These are phyloP conservation scores for Anthonomus grandis DNA, from an alignment of 1,140 invertebrate genomes.

Conservation along the genomic window DNA sequence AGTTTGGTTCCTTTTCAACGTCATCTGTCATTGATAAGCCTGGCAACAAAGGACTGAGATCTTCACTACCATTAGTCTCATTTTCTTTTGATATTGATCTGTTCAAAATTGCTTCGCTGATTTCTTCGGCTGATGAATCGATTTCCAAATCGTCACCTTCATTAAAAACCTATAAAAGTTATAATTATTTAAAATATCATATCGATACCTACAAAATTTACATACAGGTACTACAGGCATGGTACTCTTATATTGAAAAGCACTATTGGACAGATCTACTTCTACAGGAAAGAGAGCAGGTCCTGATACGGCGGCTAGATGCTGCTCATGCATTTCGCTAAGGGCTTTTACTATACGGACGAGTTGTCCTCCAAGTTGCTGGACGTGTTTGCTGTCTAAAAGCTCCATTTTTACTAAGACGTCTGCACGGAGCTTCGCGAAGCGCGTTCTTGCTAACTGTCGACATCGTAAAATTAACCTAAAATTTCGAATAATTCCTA, in stretches of 20 bases:
- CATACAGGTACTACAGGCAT: constrained; percentile 46
- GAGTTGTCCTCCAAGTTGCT: constrained; percentile 84
- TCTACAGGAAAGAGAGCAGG: constrained; percentile 91
- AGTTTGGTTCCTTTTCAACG: constrained; percentile 40
- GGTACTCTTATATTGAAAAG: constrained; percentile 83
- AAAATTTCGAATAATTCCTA: constrained; percentile 24
- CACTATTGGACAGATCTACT: constrained; percentile 87
- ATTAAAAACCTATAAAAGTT: background rate
- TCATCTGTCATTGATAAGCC: constrained; percentile 20
- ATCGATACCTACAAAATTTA: too few species aligned
- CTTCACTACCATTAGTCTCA: constrained; percentile 18
- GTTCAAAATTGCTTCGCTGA: constrained; percentile 1
- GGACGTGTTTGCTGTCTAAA: constrained; percentile 96
- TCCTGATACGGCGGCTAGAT: constrained; percentile 66
- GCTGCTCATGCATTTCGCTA: constrained; percentile 68
- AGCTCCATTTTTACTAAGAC: constrained; percentile 96
- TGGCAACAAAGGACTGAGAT: constrained; percentile 28
- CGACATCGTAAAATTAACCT: constrained; percentile 89
- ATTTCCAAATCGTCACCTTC: constrained; percentile 10
- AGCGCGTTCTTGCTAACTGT: constrained; percentile 86
- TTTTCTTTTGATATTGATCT: background rate
- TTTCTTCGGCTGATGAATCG: constrained; percentile 28
- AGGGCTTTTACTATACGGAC: constrained; percentile 76
- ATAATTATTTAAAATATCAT: too few species aligned
- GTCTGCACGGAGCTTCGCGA: constrained; percentile 90